phyloP scores from a whole-genome alignment of 1,140 invertebrate genomes.

The Carposina sasakii region DNA sequence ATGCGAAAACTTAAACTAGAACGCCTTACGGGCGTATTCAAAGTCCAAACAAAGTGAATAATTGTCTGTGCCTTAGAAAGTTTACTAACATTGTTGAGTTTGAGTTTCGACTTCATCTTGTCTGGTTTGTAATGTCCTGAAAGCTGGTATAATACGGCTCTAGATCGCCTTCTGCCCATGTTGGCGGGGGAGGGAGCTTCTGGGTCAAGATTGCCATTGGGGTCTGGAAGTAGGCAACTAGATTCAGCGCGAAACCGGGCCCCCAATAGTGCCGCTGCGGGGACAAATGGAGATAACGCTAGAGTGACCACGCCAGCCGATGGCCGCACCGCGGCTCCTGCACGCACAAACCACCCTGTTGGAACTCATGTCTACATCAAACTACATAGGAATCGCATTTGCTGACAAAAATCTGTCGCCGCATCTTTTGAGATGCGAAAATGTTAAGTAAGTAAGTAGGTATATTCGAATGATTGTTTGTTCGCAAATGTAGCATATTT shows the following conservation, averaged over 20 bases:
- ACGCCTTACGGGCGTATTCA: too few relatives aligned
- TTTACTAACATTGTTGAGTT: slow-evolving; percentile 93
- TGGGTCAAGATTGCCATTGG: slow-evolving; percentile 85
- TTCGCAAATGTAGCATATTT: too few relatives aligned
- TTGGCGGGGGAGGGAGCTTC: slow-evolving; percentile 92
- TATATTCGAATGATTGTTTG: too few relatives aligned
- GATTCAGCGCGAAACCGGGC: slow-evolving; percentile 78
- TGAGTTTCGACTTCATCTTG: slow-evolving; percentile 94
- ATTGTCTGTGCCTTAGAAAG: too few relatives aligned
- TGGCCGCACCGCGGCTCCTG: slow-evolving; percentile 72
- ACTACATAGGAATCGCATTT: too few relatives aligned
- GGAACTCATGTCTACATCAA: too few relatives aligned
- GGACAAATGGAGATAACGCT: slow-evolving; percentile 77
- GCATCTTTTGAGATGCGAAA: too few relatives aligned
- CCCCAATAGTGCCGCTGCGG: slow-evolving; percentile 80
- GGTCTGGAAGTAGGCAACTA: slow-evolving; percentile 82
- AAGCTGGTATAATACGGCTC: slow-evolving; percentile 96
- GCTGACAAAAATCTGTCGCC: too few relatives aligned
- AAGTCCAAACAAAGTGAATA: too few relatives aligned
- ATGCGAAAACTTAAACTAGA: too few relatives aligned
- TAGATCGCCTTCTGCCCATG: slow-evolving; percentile 88
- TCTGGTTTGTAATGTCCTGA: slow-evolving; percentile 96
- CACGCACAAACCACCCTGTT: slow-evolving; percentile 67
- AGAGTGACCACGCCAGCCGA: slow-evolving; percentile 73
- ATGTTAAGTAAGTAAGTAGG: too few relatives aligned